Evolutionary conservation across 2,113 vertebrate genomes (phyloP).

Genomic region (Ondatra zibethicus): DNA sequence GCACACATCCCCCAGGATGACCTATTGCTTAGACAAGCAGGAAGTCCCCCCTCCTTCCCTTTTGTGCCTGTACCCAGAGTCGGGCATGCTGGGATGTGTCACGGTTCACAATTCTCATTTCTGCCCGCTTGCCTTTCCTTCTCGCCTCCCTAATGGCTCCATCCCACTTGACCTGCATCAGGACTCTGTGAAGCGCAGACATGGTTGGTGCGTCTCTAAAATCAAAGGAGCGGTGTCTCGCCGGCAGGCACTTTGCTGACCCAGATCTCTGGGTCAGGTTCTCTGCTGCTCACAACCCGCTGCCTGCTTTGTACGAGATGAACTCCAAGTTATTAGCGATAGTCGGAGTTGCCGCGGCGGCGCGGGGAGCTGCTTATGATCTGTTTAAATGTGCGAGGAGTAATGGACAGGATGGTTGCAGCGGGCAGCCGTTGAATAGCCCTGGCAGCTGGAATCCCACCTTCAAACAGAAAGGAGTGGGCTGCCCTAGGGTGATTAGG

Average conservation of each 20-base stretch:
- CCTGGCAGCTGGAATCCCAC: background rate
- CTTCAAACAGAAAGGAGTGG: background rate
- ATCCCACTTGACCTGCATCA: background rate
- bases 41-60: background rate
- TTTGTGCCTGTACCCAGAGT: background rate
- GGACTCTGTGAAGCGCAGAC: background rate
- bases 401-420: background rate
- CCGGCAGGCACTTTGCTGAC: background rate
- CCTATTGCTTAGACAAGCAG: background rate
- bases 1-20: background rate
- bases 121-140: background rate
- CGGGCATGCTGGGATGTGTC: background rate
- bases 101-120: background rate
- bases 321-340: constrained; percentile 43
- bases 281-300: background rate
- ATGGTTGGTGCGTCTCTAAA: background rate
- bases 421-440: background rate
- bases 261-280: background rate
- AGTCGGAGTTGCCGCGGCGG: background rate
- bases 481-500: background rate
- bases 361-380: background rate
- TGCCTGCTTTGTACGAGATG: constrained; percentile 3
- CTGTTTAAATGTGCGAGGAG: background rate
- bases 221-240: background rate
- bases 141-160: background rate